phyloP scores from a whole-genome alignment of 2,113 vertebrate species.

The Grantiella picta region DNA sequence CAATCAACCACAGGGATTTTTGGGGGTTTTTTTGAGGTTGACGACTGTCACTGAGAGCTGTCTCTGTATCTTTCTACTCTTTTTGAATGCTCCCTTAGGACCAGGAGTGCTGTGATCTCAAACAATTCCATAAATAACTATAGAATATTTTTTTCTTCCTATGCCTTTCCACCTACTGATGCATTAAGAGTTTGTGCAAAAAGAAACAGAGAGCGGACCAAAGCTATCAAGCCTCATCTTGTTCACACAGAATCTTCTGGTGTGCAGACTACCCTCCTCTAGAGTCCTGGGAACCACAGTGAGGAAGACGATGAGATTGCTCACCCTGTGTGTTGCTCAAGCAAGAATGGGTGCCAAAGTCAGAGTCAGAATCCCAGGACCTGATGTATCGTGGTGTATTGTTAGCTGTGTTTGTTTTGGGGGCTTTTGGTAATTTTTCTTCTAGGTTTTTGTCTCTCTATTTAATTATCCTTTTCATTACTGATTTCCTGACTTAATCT shows the following conservation, averaged over 20 bases:
- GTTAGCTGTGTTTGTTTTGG: conserved; percentile 47
- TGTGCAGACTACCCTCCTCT: neutral
- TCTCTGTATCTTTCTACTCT: neutral
- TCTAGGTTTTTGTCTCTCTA: conserved; percentile 54
- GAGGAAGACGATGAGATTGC: conserved; percentile 8
- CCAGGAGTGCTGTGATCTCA: neutral
- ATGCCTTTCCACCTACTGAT: neutral
- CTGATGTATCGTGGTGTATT: conserved; percentile 26
- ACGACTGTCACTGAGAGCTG: neutral
- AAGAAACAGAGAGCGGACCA: neutral
- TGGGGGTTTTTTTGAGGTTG: neutral
- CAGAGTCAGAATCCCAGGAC: conserved; percentile 59
- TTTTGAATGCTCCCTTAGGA: neutral
- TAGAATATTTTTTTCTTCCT: neutral
- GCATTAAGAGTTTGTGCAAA: neutral
- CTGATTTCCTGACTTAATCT: conserved; percentile 64
- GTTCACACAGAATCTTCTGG: neutral
- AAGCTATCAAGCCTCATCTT: neutral
- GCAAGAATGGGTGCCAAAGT: conserved; percentile 23
- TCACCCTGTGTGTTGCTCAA: neutral
- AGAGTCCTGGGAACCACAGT: neutral
- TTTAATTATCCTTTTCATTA: conserved; percentile 60
- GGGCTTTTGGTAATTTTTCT: conserved; percentile 51
- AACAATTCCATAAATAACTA: neutral
- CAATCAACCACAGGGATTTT: neutral